These are phyloP conservation scores for Tinea pellionella DNA, from an alignment of 2,888 invertebrate genomes.

Conservation along the genomic window DNA sequence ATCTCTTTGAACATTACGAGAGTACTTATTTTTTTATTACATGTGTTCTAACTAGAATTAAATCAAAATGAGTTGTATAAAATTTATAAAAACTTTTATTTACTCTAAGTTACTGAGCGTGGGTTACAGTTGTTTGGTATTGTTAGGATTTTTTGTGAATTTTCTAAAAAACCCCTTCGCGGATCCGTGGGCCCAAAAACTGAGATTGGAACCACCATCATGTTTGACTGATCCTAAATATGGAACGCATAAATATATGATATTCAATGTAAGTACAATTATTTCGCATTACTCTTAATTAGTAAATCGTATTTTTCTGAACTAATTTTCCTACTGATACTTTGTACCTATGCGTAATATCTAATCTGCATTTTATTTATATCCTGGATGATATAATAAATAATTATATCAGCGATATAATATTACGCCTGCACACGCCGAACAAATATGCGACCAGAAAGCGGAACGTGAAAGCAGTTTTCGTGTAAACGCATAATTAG, in stretches of 20 bases:
- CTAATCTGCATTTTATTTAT: neutral
- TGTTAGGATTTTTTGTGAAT: constrained; percentile 30
- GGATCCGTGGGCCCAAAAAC: constrained; percentile 39
- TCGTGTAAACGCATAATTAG: neutral
- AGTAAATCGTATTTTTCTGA: neutral
- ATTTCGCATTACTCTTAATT: neutral
- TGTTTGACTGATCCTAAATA: constrained; percentile 56
- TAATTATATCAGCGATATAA: neutral
- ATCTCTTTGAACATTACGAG: neutral
- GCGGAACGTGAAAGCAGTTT: constrained; percentile 16
- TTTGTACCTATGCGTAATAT: neutral
- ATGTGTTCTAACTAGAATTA: neutral
- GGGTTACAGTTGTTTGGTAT: constrained; percentile 27
- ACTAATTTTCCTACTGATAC: too few relatives aligned
- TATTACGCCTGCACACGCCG: constrained; percentile 14
- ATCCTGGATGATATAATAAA: neutral
- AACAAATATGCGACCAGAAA: constrained; percentile 23
- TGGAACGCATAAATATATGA: constrained; percentile 64
- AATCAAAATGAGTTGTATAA: constrained; percentile 24
- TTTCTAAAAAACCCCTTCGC: constrained; percentile 40
- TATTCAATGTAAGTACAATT: constrained; percentile 60
- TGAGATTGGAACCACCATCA: constrained; percentile 55
- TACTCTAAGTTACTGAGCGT: constrained; percentile 33
- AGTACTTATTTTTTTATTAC: neutral
- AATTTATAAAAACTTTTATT: constrained; percentile 19